Percentiles rank a stretch among this genome's conserved stretches.
These are phyloP conservation scores for Odontamblyopus lacepedii DNA, from an alignment of 2,797 vertebrate species.

Conservation along the genomic window DNA sequence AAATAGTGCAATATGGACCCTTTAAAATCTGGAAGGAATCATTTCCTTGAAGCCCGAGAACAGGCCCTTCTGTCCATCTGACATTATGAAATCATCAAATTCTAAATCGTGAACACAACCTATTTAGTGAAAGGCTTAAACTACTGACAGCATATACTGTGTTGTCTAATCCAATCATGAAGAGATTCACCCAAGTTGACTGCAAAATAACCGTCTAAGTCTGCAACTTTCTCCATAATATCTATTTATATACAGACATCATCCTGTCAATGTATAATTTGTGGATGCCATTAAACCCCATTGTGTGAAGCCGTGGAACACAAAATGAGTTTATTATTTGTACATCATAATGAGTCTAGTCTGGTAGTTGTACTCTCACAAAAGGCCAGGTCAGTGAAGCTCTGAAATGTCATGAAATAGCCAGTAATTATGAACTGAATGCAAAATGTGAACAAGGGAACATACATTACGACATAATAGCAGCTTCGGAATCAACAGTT, in stretches of 20 bases:
- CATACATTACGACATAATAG: slow-evolving; percentile 18
- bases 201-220: neutral
- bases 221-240: neutral
- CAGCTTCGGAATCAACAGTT: slow-evolving; percentile 19
- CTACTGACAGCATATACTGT: no score
- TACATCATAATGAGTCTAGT: neutral
- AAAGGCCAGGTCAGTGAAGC: slow-evolving; percentile 2
- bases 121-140: no score
- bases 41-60: no score
- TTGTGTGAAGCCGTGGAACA: neutral
- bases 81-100: no score
- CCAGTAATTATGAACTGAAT: neutral
- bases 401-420: neutral
- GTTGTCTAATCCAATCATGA: no score
- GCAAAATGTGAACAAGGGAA: slow-evolving; percentile 8
- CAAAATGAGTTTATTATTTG: slow-evolving; percentile 11
- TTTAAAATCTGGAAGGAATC: no score
- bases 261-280: neutral
- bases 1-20: no score
- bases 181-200: neutral
- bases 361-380: neutral
- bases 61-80: no score
- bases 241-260: slow-evolving; percentile 5
- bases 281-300: neutral
- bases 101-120: no score